Evolutionary conservation across 1,140 invertebrate species (phyloP).

Genomic region (Eumeta japonica): DNA sequence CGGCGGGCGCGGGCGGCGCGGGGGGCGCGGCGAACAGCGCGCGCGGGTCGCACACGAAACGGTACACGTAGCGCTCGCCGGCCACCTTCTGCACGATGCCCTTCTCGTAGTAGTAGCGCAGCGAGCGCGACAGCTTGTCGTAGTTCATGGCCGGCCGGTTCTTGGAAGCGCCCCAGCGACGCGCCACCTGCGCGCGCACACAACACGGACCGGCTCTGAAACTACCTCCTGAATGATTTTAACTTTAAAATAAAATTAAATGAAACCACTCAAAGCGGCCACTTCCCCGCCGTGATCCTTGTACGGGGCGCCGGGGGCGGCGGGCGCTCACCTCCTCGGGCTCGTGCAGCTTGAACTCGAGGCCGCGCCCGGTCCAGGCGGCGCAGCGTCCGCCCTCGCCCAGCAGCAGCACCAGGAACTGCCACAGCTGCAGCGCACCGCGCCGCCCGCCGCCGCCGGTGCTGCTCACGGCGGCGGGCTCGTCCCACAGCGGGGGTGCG

Average conservation of each 20-base stretch:
- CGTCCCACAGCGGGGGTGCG: too few species aligned
- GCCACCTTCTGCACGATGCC: constrained; percentile 98
- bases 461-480: too few species aligned
- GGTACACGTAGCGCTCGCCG: constrained; percentile 93
- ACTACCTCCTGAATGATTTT: too few species aligned
- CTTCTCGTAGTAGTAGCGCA: constrained; percentile 96
- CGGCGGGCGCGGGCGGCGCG: constrained; percentile 18
- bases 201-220: background rate
- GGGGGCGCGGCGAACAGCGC: constrained; percentile 69
- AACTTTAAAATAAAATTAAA: too few species aligned
- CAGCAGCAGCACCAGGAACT: constrained; percentile 86
- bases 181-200: constrained; percentile 64
- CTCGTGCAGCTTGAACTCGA: constrained; percentile 93
- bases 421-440: constrained; percentile 90
- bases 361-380: constrained; percentile 91
- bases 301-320: constrained; percentile 64
- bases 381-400: constrained; percentile 85
- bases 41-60: constrained; percentile 93
- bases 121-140: constrained; percentile 88
- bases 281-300: background rate
- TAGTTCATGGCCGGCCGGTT: constrained; percentile 97
- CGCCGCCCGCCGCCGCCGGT: constrained; percentile 58
- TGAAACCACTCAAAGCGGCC: too few species aligned
- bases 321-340: constrained; percentile 80
- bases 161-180: constrained; percentile 81